Percentiles rank a stretch among this genome's conserved stretches.
These are phyloP conservation scores for Coleophora flavipennella DNA, from an alignment of 2,888 invertebrate species.

Conservation along the genomic window DNA sequence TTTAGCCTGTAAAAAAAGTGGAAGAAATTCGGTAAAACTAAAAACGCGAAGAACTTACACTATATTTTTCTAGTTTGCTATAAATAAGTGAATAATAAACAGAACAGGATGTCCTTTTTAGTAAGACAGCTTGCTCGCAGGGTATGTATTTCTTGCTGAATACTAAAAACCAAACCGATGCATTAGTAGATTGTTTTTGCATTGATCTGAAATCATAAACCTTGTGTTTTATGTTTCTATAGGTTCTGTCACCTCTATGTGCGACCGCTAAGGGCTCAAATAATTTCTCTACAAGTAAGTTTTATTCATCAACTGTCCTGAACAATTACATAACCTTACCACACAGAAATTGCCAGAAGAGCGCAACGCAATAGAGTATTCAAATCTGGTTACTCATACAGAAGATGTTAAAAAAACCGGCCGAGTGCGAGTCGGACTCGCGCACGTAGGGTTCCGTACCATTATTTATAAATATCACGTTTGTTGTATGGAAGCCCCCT, in stretches of 20 bases:
- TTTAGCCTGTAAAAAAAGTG: too few species aligned
- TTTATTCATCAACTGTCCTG: slow-evolving; percentile 4
- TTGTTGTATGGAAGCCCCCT: too few species aligned
- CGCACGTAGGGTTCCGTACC: too few species aligned
- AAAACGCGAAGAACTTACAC: too few species aligned
- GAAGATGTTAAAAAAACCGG: background rate
- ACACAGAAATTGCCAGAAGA: background rate
- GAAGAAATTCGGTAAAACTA: too few species aligned
- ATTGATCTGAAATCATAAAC: slow-evolving; percentile 2
- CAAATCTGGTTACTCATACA: too few species aligned
- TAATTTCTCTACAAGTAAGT: slow-evolving; percentile 53
- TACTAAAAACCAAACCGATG: background rate
- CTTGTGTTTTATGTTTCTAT: slow-evolving; percentile 24
- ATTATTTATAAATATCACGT: too few species aligned
- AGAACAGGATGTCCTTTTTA: slow-evolving; percentile 41
- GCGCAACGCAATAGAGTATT: too few species aligned
- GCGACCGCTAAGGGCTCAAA: slow-evolving; percentile 33
- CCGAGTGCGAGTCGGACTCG: too few species aligned
- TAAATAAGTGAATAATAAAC: too few species aligned
- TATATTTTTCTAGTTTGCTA: too few species aligned
- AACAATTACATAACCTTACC: slow-evolving; percentile 1
- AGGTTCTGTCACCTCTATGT: slow-evolving; percentile 42
- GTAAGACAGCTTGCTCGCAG: slow-evolving; percentile 39
- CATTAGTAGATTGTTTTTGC: slow-evolving; percentile 1
- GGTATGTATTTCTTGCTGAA: slow-evolving; percentile 26